These are phyloP conservation scores for Oxygymnocypris stewartii DNA, from an alignment of 2,113 vertebrate genomes.

Conservation along the genomic window DNA sequence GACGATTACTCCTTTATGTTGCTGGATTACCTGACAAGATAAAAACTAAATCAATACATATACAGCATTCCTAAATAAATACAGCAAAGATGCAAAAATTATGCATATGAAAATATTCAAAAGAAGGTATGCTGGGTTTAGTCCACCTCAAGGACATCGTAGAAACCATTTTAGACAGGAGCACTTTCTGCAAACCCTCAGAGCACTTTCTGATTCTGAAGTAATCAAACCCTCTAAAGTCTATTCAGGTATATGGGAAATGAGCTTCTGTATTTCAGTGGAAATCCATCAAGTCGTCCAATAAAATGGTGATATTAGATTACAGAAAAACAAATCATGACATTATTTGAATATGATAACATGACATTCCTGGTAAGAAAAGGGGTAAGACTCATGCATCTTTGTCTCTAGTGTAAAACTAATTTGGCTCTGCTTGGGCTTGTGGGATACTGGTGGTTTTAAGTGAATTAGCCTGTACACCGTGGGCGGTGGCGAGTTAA, in stretches of 20 bases:
- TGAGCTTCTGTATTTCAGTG: conserved; percentile 40
- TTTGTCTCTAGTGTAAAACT: conserved; percentile 46
- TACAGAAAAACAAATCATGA: conserved; percentile 52
- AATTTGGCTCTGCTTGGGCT: conserved; percentile 34
- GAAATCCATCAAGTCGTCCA: conserved; percentile 50
- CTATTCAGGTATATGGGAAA: conserved; percentile 42
- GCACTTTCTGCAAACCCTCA: conserved; percentile 12
- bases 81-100: background rate
- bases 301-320: conserved; percentile 52
- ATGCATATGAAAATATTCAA: conserved; percentile 10
- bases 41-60: background rate
- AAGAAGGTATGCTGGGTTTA: background rate
- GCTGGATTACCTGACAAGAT: conserved; percentile 78
- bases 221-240: conserved; percentile 33
- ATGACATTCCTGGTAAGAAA: conserved; percentile 42
- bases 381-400: conserved; percentile 46
- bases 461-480: conserved; percentile 60
- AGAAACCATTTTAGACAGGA: background rate
- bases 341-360: conserved; percentile 51
- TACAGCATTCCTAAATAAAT: background rate
- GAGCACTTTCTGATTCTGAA: conserved; percentile 34
- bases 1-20: conserved; percentile 63
- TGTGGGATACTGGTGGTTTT: conserved; percentile 52
- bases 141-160: background rate
- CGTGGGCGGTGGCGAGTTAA: conserved; percentile 54